Base-by-base conservation (phyloP, 92 coral and sea anemone species). In the Epizoanthus stellaris region DNA sequence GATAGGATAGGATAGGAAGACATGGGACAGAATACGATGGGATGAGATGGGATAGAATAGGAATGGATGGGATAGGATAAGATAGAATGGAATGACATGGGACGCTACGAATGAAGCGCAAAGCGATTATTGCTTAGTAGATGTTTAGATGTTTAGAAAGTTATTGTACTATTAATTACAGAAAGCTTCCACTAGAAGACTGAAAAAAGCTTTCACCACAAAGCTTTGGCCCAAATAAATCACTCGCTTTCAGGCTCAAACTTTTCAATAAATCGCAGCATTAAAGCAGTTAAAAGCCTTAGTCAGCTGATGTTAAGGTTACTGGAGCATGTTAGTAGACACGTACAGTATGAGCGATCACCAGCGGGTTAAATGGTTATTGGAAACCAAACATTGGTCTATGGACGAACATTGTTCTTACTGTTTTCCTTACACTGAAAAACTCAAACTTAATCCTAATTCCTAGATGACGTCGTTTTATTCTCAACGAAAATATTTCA, bases 381-480 rank as follows among this genome's bases (percentile, higher is more conserved):
- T 36, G 81, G 81, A 76, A 76, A 76, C 81, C 81, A 76, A 76
- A 76, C 81, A 76, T 16, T 76, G 25, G n/a, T 76, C 38, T 20
- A 76, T 4, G 45, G 52, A 57, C 17, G 5, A 36, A 15, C 15
- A 6, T 38, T 57, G 6, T 17, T 53, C 34, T 1, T 36, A 5
- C 10, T 8, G 25, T 25, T 67, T 67, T 67, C n/a, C 39, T 14
- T 10, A 13, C 12, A 12, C 17, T 3, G 8, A 12, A 9, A 4
- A 17, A 67, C 36, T 67, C 10, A 68, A 38, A 2, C 12, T 68
- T 36, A 17, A 3, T 8, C 20, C 2, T 19, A 5, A 38, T 68
- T 52, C 56, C 56, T 52, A 52, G 13, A 52, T 52, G 2, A 6
- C 10, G 8, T 52, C 10, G 15, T 68, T 67, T 3, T 4, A 4